A percentile compares a stretch with the other conserved stretches of the same genome.
Evolutionary conservation across 37 sponge, comb jelly and placozoan genomes (phyloP).

Genomic region (Diacarnus erythraeanus): DNA sequence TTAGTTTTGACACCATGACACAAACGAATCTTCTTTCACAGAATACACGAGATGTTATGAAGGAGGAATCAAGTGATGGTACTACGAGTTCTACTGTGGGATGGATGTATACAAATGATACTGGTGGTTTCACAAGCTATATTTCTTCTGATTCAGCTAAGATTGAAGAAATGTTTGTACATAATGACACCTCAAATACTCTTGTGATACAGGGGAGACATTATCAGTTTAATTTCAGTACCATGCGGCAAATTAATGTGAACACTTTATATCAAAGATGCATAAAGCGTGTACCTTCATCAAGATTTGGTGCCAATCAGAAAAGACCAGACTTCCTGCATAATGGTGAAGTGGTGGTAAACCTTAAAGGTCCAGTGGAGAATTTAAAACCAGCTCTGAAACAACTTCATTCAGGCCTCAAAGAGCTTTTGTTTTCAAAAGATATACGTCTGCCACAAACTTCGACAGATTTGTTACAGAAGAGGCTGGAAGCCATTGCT

Average conservation of each 20-base stretch:
- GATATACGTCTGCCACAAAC: constrained; percentile 5
- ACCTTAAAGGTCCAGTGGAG: constrained; percentile 30
- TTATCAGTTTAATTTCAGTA: constrained; percentile 40
- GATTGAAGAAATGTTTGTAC: constrained; percentile 31
- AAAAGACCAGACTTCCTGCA: too few relatives aligned
- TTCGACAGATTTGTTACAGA: not conserved
- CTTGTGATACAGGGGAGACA: not conserved
- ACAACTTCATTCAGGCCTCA: not conserved
- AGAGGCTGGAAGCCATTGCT: not conserved
- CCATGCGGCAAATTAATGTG: constrained; percentile 41
- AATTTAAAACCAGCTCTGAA: constrained; percentile 13
- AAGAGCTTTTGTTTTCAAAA: not conserved
- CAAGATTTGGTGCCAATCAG: too few relatives aligned
- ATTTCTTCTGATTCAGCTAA: constrained; percentile 8
- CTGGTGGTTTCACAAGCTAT: constrained; percentile 23
- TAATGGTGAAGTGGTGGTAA: constrained; percentile 10
- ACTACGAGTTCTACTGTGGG: too few relatives aligned
- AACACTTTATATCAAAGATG: constrained; percentile 8
- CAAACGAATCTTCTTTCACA: not conserved
- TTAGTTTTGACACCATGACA: constrained; percentile 13
- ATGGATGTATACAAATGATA: constrained; percentile 56
- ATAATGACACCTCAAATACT: not conserved
- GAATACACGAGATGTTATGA: not conserved
- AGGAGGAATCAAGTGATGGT: not conserved
- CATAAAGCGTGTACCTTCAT: not conserved